phyloP scores from a whole-genome alignment of 2,888 invertebrate species.

The Melanargia galathea region DNA sequence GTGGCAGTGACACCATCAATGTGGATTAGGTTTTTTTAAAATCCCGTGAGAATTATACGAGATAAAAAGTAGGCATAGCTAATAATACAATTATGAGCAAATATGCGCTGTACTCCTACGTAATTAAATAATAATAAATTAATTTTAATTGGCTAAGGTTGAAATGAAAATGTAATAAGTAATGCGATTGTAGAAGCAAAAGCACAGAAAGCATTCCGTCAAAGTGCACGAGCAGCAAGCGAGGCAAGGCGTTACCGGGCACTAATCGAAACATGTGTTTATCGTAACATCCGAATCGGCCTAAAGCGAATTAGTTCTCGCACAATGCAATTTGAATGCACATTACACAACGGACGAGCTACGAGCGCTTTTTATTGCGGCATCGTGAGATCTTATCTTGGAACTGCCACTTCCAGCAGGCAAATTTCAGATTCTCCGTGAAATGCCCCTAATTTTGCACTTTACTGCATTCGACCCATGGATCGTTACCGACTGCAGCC shows the following conservation, averaged over 20 bases:
- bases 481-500: slow-evolving; percentile 54
- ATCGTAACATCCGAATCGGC: slow-evolving; percentile 80
- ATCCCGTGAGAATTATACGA: no score
- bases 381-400: slow-evolving; percentile 82
- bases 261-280: slow-evolving; percentile 80
- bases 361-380: slow-evolving; percentile 81
- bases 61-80: no score
- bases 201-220: slow-evolving; percentile 1
- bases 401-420: slow-evolving; percentile 82
- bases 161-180: no score
- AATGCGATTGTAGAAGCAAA: not conserved
- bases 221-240: slow-evolving; percentile 17
- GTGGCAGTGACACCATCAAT: no score
- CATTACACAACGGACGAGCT: slow-evolving; percentile 82
- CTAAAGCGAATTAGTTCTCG: slow-evolving; percentile 82
- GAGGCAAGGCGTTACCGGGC: slow-evolving; percentile 41
- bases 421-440: slow-evolving; percentile 76
- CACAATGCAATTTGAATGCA: slow-evolving; percentile 83
- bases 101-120: no score
- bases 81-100: no score
- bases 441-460: slow-evolving; percentile 58
- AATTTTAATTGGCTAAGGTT: no score
- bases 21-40: no score
- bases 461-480: slow-evolving; percentile 58
- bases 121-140: no score